Evolutionary conservation across 2,797 vertebrate genomes (phyloP), one percentile per base, ranked within the genome.

Genomic region (Staurois parvus): DNA sequence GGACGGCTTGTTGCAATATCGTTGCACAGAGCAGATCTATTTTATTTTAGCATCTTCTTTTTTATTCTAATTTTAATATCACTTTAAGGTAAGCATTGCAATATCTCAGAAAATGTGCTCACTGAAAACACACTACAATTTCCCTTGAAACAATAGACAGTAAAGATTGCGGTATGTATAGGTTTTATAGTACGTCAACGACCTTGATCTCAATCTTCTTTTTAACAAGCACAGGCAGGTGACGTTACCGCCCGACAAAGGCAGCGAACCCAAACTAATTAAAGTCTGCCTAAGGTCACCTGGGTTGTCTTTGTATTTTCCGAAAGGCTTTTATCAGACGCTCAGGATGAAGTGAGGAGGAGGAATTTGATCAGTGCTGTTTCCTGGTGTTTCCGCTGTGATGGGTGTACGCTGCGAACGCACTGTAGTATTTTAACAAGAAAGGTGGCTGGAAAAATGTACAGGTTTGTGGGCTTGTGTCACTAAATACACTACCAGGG

Each of bases 181-280:
- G 59, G 59, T 24, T 64, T 64, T 64, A 64, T 10, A 12, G 10
- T 8, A 64, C 8, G 59, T n/a, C 2, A 1, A 12, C 12, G 59
- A 64, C 59, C 59, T 64, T 64, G 59, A 64, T 64, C 59, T 64
- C 59, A 64, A 64, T 64, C 8, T 26, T 64, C 59, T 26, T 64
- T 64, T n/a, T 24, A 64, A 11, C 59, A 64, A 64, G 59, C 59
- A 64, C 59, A n/a, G 59, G 59, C 59, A 64, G 59, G 59, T 64
- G 24, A 64, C 7, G 8, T 64, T 64, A 26, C 4, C 0, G 3
- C 21, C 24, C 3, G 21, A 21, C 59, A 64, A 10, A 64, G 24
- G 24, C 59, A 64, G 24, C n/a, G 2, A 26, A 9, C 59, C 59
- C 59, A 64, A 64, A 26, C 59, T 64, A 64, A 64, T 64, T 64